Evolutionary conservation across 1,140 invertebrate genomes (phyloP).

Genomic region (Drosophila tropicalis): DNA sequence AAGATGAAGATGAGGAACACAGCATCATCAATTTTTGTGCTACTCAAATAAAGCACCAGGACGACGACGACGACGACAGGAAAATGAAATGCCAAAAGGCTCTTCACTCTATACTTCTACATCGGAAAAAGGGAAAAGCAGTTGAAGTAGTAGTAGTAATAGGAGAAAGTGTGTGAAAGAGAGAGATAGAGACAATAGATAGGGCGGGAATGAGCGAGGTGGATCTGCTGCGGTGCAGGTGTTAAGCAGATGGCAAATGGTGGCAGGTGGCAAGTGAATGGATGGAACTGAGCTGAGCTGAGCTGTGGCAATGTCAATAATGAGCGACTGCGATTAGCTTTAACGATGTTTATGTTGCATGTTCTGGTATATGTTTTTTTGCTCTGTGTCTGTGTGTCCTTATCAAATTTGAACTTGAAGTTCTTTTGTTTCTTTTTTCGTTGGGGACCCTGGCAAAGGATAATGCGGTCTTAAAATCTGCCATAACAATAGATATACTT

Average conservation of each 20-base stretch:
- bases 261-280: conserved; percentile 12
- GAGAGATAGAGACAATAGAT: conserved; percentile 1
- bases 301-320: conserved; percentile 42
- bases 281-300: conserved; percentile 21
- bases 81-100: conserved; percentile 46
- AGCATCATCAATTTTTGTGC: conserved; percentile 10
- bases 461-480: too few species aligned
- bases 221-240: conserved; percentile 32
- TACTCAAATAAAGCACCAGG: conserved; percentile 41
- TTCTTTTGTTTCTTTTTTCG: conserved; percentile 19
- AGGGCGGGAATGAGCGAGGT: neutral
- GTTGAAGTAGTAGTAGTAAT: conserved; percentile 8
- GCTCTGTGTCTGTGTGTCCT: conserved; percentile 28
- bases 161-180: neutral
- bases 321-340: conserved; percentile 73
- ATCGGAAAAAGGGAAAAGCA: neutral
- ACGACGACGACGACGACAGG: conserved; percentile 19
- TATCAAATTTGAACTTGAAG: conserved; percentile 16
- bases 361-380: conserved; percentile 49
- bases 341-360: conserved; percentile 44
- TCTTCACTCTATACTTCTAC: too few species aligned
- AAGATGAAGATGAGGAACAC: conserved; percentile 29
- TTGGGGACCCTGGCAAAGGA: conserved; percentile 34
- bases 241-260: conserved; percentile 39
- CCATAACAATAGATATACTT: too few species aligned